These are phyloP conservation scores for Adelphocoris suturalis DNA, from an alignment of 2,888 invertebrate genomes.

Conservation along the genomic window DNA sequence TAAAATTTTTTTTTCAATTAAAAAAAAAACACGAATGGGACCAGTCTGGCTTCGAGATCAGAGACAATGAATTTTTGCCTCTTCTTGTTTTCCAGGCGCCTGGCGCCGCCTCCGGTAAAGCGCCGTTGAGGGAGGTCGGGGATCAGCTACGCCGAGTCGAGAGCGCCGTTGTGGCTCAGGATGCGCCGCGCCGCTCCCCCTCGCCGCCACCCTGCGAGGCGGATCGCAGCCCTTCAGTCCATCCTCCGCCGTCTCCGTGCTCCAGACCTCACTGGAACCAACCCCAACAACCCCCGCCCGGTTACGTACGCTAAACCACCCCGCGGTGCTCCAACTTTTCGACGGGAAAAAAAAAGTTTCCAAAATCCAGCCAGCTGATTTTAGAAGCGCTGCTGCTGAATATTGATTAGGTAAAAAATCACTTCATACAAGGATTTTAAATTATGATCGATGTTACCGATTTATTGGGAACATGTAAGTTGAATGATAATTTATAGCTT, in stretches of 20 bases:
- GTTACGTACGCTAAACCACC: conserved; percentile 18
- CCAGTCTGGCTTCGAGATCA: too few species aligned
- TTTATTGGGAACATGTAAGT: too few species aligned
- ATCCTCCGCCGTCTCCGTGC: conserved; percentile 8
- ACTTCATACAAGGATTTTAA: background rate
- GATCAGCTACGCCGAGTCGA: too few species aligned
- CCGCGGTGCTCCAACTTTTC: background rate
- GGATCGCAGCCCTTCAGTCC: conserved; percentile 23
- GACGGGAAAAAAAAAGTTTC: background rate
- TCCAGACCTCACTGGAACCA: background rate
- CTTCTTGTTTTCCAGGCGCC: too few species aligned
- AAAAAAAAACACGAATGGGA: too few species aligned
- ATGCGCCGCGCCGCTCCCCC: background rate
- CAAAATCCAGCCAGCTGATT: background rate
- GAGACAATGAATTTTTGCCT: too few species aligned
- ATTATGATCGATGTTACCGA: background rate
- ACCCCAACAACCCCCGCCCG: background rate
- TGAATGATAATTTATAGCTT: too few species aligned
- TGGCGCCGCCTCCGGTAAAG: too few species aligned
- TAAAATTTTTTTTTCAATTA: too few species aligned
- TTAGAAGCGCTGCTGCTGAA: background rate
- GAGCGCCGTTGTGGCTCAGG: background rate
- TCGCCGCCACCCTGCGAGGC: background rate
- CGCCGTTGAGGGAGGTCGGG: too few species aligned
- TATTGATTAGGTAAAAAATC: background rate